Evolutionary conservation across 2,797 vertebrate genomes (phyloP).

Genomic region (Characodon lateralis): DNA sequence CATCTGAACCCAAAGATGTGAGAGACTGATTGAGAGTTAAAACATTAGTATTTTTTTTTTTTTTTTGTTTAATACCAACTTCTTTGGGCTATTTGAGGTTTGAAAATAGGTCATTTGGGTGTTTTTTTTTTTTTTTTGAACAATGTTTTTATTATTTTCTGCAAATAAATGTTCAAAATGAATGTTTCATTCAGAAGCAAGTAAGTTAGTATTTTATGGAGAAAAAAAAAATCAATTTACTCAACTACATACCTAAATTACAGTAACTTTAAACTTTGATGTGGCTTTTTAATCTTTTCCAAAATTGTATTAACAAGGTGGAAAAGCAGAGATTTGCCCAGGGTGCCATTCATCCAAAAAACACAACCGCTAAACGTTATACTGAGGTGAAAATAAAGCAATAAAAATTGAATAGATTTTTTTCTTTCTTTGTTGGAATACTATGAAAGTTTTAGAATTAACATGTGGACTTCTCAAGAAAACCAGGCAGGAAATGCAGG

Average conservation of each 20-base stretch:
- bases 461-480: slow-evolving; percentile 12
- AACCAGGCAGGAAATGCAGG: slow-evolving; percentile 27
- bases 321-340: neutral
- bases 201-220: neutral
- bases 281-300: neutral
- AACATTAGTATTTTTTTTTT: neutral
- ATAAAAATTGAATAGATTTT: neutral
- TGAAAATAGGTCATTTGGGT: neutral
- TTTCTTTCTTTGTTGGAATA: neutral
- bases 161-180: neutral
- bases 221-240: neutral
- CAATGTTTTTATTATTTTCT: neutral
- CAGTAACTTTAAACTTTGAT: neutral
- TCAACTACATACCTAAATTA: neutral
- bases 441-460: slow-evolving; percentile 11
- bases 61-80: neutral
- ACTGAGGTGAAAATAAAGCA: neutral
- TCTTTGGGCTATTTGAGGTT: neutral
- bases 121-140: neutral
- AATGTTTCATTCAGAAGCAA: neutral
- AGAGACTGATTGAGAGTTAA: neutral
- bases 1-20: neutral
- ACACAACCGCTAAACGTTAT: neutral
- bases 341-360: neutral
- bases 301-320: neutral